Evolutionary conservation across 92 coral and sea anemone species (phyloP), one percentile per base, ranked within the genome.

Genomic region (Chrysogorgia sp.): DNA sequence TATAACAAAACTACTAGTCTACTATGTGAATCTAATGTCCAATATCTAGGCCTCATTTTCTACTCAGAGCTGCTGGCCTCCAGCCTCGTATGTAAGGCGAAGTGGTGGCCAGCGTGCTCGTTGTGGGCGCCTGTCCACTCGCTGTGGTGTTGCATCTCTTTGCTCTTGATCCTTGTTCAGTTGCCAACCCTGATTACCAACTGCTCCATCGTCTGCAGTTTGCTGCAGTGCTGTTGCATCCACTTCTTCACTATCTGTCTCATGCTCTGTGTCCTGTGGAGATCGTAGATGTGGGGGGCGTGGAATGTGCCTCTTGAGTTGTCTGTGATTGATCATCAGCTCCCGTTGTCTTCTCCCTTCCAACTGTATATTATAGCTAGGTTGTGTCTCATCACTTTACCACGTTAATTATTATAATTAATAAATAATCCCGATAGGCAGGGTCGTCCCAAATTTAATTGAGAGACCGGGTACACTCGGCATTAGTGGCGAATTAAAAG

Each of bases 261-360:
- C 63, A 23, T 57, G 12, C 63, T 14, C 31, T 3, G 32, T 2
- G 17, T 57, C 32, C 32, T 2, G 3, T 6, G 31, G 29, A 1
- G 12, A 57, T 29, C 17, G 63, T 3, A 57, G 63, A 19, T 57
- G 63, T 23, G 63, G 13, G 23, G 63, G 63, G 31, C 32, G 63
- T 13, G 31, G 29, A 57, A 23, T 1, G 32, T 57, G 63, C 63
- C 34, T 57, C 34, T 57, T 57, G 29, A 57, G 63, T 29, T 23
- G 30, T 7, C 63, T 3, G 9, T 57, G 63, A 29, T 57, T 57
- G 17, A 14, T 57, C 63, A 29, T 57, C 63, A 3, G 29, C 32
- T 57, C 17, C 32, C 63, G 29, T 23, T 14, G 63, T 57, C 63
- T 31, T 57, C 63, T 57, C 3, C 63, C 63, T 57, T 23, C 34